A percentile compares a stretch with the other conserved stretches of the same genome.
These are phyloP conservation scores for Drosophila recens DNA, from an alignment of 2,888 invertebrate species.

Conservation along the genomic window DNA sequence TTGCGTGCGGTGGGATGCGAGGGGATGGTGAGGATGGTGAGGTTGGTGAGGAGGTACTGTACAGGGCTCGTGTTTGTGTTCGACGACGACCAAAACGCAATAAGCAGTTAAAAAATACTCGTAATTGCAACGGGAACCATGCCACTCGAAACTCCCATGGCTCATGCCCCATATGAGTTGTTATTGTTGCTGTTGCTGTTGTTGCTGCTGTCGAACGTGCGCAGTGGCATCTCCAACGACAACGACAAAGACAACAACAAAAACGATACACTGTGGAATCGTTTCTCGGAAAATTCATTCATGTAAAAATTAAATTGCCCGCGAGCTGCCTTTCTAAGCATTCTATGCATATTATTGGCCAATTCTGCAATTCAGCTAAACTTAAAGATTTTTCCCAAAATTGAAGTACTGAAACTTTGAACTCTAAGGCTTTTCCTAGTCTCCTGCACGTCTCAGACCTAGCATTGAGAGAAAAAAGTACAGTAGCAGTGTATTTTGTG, in stretches of 20 bases:
- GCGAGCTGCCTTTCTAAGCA: slow-evolving; percentile 30
- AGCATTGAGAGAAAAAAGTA: background rate
- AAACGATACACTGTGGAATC: slow-evolving; percentile 70
- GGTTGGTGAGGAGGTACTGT: background rate
- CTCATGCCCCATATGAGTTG: slow-evolving; percentile 75
- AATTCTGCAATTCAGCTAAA: slow-evolving; percentile 14
- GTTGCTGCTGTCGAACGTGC: slow-evolving; percentile 66
- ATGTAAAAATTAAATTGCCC: slow-evolving; percentile 67
- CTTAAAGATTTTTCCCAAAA: slow-evolving; percentile 18
- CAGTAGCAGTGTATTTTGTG: slow-evolving; percentile 2
- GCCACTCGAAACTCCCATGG: slow-evolving; percentile 60
- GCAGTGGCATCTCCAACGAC: slow-evolving; percentile 55
- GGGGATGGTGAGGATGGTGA: background rate
- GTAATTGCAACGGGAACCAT: slow-evolving; percentile 74
- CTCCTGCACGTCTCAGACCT: background rate
- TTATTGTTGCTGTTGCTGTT: slow-evolving; percentile 57
- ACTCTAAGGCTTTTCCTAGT: background rate
- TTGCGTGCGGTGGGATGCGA: slow-evolving; percentile 20
- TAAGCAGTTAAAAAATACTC: slow-evolving; percentile 82
- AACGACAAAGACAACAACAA: slow-evolving; percentile 44
- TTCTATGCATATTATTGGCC: slow-evolving; percentile 48
- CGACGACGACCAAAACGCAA: slow-evolving; percentile 71
- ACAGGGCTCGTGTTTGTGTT: slow-evolving; percentile 36
- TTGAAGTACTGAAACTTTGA: background rate
- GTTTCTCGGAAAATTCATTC: slow-evolving; percentile 68